Conservation (phyloP, 2,797 vertebrate species). For the Pagetopsis macropterus region DNA sequence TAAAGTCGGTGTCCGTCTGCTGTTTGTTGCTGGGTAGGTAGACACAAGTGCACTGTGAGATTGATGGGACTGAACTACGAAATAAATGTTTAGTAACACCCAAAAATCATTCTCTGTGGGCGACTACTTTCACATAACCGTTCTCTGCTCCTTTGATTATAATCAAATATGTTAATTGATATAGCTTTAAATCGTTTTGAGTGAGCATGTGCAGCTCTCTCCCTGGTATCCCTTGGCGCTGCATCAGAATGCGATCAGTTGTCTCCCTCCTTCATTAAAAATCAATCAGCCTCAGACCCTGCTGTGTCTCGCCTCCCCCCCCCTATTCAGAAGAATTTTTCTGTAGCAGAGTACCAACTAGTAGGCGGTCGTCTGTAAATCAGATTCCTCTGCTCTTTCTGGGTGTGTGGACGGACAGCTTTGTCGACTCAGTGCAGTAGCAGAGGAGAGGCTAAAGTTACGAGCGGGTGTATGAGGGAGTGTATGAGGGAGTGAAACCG, state of each 20-base stretch:
- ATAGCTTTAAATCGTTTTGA: neutral
- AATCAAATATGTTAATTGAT: neutral
- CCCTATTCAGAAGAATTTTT: constrained; percentile 27
- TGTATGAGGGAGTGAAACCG: constrained; percentile 40
- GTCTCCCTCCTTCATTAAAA: constrained; percentile 11
- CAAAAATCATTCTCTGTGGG: neutral
- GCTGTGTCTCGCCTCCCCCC: constrained; percentile 12
- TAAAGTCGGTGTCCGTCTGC: neutral
- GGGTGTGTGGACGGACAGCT: constrained; percentile 42
- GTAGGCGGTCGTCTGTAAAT: constrained; percentile 45
- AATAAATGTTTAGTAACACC: neutral
- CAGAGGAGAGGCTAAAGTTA: constrained; percentile 33
- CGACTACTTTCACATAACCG: neutral
- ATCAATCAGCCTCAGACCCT: constrained; percentile 39
- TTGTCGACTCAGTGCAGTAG: constrained; percentile 42
- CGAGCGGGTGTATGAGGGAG: constrained; percentile 38
- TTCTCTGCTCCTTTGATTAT: neutral
- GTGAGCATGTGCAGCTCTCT: constrained; percentile 16
- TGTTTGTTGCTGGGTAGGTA: neutral
- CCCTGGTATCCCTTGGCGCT: constrained; percentile 21
- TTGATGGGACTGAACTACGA: neutral
- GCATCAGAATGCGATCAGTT: constrained; percentile 41
- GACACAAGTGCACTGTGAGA: neutral
- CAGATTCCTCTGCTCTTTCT: constrained; percentile 41
- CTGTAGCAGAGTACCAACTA: constrained; percentile 25